Percentiles rank a stretch among this genome's conserved stretches.
Evolutionary conservation across 2,113 vertebrate genomes (phyloP).

Genomic region (Mola mola): DNA sequence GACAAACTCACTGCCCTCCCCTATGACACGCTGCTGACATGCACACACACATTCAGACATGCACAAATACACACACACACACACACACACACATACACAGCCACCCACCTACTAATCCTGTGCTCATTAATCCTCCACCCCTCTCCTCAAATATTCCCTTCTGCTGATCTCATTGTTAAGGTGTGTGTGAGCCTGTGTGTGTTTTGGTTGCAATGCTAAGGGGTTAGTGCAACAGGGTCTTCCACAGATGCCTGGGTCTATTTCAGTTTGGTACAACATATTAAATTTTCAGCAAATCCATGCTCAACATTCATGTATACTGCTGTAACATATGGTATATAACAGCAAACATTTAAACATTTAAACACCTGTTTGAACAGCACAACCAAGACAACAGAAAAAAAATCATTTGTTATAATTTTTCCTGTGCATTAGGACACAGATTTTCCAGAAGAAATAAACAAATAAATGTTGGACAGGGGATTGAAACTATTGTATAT

Average conservation of each 20-base stretch:
- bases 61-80: slow-evolving; percentile 54
- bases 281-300: slow-evolving; percentile 6
- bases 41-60: slow-evolving; percentile 19
- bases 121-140: slow-evolving; percentile 93
- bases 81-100: slow-evolving; percentile 34
- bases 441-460: too few species aligned
- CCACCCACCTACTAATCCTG: slow-evolving; percentile 91
- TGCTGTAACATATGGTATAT: too few species aligned
- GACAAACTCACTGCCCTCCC: slow-evolving; percentile 36
- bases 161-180: slow-evolving; percentile 71
- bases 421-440: too few species aligned
- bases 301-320: too few species aligned
- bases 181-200: slow-evolving; percentile 33
- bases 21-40: slow-evolving; percentile 66
- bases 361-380: too few species aligned
- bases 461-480: too few species aligned
- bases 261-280: slow-evolving; percentile 19
- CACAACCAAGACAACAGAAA: too few species aligned
- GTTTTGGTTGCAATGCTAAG: neutral
- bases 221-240: slow-evolving; percentile 23
- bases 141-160: slow-evolving; percentile 92
- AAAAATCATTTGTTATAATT: too few species aligned
- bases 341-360: too few species aligned
- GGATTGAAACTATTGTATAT: too few species aligned
- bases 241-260: slow-evolving; percentile 21